Evolutionary conservation across 1,140 invertebrate species (phyloP).

Genomic region (Polyergus mexicanus): DNA sequence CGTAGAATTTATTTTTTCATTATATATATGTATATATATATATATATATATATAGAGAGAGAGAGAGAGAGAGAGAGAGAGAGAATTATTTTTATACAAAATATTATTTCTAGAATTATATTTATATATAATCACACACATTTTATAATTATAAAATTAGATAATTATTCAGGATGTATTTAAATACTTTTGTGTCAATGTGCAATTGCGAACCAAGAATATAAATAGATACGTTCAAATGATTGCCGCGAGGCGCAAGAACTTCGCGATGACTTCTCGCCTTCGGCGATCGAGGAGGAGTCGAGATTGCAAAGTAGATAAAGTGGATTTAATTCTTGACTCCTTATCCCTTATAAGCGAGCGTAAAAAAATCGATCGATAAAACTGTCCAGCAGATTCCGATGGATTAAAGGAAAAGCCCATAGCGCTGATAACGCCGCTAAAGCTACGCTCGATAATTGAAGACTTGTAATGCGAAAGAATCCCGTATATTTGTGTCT

Average conservation of each 20-base stretch:
- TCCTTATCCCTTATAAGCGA: background rate
- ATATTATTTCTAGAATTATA: background rate
- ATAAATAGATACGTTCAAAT: background rate
- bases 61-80: too few species aligned
- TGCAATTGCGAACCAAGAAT: background rate
- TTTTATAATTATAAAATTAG: background rate
- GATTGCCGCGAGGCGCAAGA: background rate
- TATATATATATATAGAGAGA: too few species aligned
- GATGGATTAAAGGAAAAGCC: constrained; percentile 36
- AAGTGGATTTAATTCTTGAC: constrained; percentile 29
- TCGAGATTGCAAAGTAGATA: constrained; percentile 15
- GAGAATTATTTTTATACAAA: background rate
- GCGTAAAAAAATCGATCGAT: constrained; percentile 28
- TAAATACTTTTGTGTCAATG: background rate
- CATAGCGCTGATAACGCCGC: constrained; percentile 22
- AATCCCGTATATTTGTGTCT: constrained; percentile 19
- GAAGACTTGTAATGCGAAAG: constrained; percentile 46
- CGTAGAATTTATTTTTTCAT: background rate
- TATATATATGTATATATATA: too few species aligned
- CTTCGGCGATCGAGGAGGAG: background rate
- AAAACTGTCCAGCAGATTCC: constrained; percentile 10
- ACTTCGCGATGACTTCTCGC: constrained; percentile 7
- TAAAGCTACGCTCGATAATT: constrained; percentile 34
- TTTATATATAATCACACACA: background rate
- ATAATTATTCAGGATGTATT: too few species aligned